Evolutionary conservation across 2,888 invertebrate genomes (phyloP).

Genomic region (Cheilosia vernalis): DNA sequence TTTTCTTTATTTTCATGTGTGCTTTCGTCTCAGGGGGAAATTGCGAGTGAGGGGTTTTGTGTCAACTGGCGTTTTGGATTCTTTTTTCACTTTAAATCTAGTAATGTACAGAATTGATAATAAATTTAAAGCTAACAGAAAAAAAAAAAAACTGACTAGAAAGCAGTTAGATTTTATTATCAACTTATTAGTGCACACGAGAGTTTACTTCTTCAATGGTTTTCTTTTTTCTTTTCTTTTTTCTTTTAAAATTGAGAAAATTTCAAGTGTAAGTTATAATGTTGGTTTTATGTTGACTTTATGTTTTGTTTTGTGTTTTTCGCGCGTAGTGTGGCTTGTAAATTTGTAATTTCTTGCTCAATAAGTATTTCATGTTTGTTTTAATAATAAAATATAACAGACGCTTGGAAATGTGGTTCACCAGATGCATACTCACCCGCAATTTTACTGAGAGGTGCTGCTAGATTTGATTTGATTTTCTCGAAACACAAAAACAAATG

Average conservation of each 20-base stretch:
- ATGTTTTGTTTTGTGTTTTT: not conserved
- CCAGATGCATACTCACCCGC: conserved; percentile 48
- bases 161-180: conserved; percentile 73
- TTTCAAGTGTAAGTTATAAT: conserved; percentile 61
- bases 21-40: conserved; percentile 18
- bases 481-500: conserved; percentile 15
- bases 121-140: conserved; percentile 62
- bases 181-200: conserved; percentile 40
- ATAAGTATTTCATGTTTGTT: conserved; percentile 23
- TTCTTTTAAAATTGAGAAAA: conserved; percentile 43
- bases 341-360: not conserved
- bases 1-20: conserved; percentile 4
- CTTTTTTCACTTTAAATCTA: conserved; percentile 52
- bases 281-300: conserved; percentile 20
- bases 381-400: conserved; percentile 70
- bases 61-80: conserved; percentile 39
- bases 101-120: conserved; percentile 36
- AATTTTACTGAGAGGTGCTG: conserved; percentile 27
- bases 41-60: conserved; percentile 43
- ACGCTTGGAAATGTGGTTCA: conserved; percentile 54
- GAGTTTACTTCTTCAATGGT: not conserved
- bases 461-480: conserved; percentile 7
- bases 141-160: conserved; percentile 70
- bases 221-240: not conserved
- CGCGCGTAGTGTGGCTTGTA: not conserved